Percentiles rank a stretch among this genome's conserved stretches.
Conservation (phyloP, 1,140 invertebrate genomes). For the Eriocheir sinensis region DNA sequence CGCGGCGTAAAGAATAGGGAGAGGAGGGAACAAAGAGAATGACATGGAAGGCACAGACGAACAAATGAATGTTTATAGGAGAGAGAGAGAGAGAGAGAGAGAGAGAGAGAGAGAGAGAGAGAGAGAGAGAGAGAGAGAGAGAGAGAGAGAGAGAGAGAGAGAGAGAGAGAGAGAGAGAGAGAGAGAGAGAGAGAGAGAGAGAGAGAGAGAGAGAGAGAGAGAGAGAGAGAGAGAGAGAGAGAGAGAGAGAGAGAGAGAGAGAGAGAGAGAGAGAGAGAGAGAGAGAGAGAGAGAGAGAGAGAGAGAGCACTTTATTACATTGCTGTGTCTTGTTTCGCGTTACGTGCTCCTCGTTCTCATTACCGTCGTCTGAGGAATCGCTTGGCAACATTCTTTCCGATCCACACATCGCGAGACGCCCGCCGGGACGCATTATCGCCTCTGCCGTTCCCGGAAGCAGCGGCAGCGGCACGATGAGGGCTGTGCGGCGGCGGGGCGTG, state of each 20-base stretch:
- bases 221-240: slow-evolving; percentile 22
- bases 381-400: neutral
- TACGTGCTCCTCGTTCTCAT: neutral
- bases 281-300: neutral
- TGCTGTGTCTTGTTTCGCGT: too few species aligned
- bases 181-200: neutral
- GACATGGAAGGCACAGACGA: too few species aligned
- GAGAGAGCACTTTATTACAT: neutral
- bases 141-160: neutral
- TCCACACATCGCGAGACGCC: neutral
- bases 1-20: neutral
- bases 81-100: neutral
- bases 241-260: slow-evolving; percentile 22
- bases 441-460: neutral
- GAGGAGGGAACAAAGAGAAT: neutral
- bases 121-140: neutral
- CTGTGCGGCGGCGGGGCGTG: too few species aligned
- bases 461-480: too few species aligned
- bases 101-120: slow-evolving; percentile 22
- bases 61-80: neutral
- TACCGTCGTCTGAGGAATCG: neutral
- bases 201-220: slow-evolving; percentile 9
- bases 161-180: neutral
- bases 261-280: neutral
- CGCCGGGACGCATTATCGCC: neutral